phyloP scores from a whole-genome alignment of 2,888 invertebrate genomes.

The Drosophila infuscata region DNA sequence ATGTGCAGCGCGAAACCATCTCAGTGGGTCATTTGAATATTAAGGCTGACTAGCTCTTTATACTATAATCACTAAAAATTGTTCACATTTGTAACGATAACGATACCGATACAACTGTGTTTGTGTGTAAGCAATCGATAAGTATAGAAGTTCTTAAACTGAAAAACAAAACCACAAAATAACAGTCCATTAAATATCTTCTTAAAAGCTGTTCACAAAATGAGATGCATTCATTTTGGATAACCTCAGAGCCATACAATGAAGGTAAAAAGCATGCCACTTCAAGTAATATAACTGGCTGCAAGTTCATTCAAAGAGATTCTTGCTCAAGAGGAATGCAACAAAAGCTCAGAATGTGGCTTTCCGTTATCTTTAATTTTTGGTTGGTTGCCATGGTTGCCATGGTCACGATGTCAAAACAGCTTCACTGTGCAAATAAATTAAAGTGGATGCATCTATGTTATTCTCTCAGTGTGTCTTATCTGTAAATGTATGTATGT shows the following conservation, averaged over 20 bases:
- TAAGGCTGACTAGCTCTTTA: neutral
- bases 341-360: neutral
- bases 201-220: neutral
- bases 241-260: neutral
- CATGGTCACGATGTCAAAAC: constrained; percentile 27
- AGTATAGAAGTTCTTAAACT: neutral
- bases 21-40: constrained; percentile 21
- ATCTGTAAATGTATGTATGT: neutral
- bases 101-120: neutral
- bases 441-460: constrained; percentile 51
- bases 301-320: neutral
- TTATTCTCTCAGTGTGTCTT: neutral
- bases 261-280: neutral
- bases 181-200: neutral
- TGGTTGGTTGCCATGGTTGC: constrained; percentile 26
- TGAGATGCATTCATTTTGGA: neutral
- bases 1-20: constrained; percentile 28
- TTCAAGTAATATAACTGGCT: neutral
- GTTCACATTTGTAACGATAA: neutral
- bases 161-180: neutral
- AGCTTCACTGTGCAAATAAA: constrained; percentile 40
- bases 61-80: constrained; percentile 6
- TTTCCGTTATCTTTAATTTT: neutral
- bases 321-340: neutral
- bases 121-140: neutral